A percentile compares a stretch with the other conserved stretches of the same genome.
Conservation (phyloP, 2,113 vertebrate species). For the Stomatorhinus ivindoensis region DNA sequence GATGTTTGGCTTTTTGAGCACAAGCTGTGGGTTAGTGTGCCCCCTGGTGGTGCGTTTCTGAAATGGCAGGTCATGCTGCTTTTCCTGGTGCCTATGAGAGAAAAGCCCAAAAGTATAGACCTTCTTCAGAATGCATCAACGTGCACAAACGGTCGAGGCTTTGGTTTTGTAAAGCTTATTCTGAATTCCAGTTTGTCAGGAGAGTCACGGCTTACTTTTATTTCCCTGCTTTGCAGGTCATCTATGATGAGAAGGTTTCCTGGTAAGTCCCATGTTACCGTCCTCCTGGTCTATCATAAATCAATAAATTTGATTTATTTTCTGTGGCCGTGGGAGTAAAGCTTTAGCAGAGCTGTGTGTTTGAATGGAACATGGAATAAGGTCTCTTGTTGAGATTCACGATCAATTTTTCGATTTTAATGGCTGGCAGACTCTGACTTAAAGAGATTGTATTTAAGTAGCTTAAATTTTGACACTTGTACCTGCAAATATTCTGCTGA, state of each 20-base stretch:
- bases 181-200: background rate
- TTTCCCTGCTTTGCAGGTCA: conserved; percentile 72
- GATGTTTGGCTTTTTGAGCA: background rate
- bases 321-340: background rate
- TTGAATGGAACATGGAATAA: background rate
- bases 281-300: background rate
- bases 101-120: background rate
- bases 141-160: background rate
- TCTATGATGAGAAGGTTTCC: conserved; percentile 92
- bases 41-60: background rate
- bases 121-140: background rate
- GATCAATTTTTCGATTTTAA: background rate
- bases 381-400: background rate
- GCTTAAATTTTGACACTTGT: background rate
- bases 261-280: conserved; percentile 69
- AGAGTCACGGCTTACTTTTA: background rate
- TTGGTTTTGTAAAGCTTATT: background rate
- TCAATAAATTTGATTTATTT: background rate
- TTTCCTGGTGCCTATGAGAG: background rate
- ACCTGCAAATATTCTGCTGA: background rate
- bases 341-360: background rate
- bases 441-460: background rate
- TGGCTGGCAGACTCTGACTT: background rate
- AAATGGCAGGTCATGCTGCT: background rate
- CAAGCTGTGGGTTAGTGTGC: background rate